A percentile compares a stretch with the other conserved stretches of the same genome.
These are phyloP conservation scores for Tenthredo livida DNA, from an alignment of 2,888 invertebrate genomes.

Conservation along the genomic window DNA sequence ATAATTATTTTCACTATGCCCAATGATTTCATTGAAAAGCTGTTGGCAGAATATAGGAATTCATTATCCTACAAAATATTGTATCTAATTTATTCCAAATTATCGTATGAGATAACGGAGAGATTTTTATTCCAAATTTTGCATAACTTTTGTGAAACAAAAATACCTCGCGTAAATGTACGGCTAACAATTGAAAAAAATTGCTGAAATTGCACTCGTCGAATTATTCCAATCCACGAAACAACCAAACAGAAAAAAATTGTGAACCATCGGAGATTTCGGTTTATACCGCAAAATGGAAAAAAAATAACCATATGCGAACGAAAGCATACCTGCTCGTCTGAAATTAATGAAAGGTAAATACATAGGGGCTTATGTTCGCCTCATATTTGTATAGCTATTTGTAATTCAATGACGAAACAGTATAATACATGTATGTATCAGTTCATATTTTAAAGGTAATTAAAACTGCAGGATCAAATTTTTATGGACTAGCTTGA, in stretches of 20 bases:
- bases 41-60: background rate
- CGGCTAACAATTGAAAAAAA: background rate
- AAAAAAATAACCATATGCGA: background rate
- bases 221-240: background rate
- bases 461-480: conserved; percentile 13
- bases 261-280: background rate
- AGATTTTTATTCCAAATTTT: background rate
- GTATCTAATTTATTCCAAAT: background rate
- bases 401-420: background rate
- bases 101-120: background rate
- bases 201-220: background rate
- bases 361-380: background rate
- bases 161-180: background rate
- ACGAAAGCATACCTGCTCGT: background rate
- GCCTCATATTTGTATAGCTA: background rate
- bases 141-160: background rate
- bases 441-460: background rate
- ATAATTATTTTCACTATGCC: background rate
- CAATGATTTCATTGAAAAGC: background rate
- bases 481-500: background rate
- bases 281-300: background rate
- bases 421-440: background rate
- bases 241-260: background rate
- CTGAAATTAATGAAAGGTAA: conserved; percentile 7
- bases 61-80: background rate